Conservation (phyloP, 2,888 invertebrate genomes). For the Sminthurinus aureus region DNA sequence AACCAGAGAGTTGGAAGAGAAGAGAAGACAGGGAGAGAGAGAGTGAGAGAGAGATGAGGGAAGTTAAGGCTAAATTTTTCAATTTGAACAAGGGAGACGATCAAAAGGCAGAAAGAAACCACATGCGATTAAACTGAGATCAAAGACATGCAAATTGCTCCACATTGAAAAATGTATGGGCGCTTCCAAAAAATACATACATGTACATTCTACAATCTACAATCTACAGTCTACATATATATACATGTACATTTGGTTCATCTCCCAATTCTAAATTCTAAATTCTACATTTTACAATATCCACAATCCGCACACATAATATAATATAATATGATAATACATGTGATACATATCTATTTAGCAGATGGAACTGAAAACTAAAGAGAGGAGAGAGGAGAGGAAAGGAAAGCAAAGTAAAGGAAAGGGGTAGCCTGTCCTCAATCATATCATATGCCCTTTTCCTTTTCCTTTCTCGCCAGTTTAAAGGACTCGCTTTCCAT, state of each 20-base stretch:
- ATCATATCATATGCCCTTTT: too few species aligned
- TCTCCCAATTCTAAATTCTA: too few species aligned
- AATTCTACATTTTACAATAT: not conserved
- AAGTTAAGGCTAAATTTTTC: constrained; percentile 25
- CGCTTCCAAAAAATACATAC: not conserved
- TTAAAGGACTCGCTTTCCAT: constrained; percentile 21
- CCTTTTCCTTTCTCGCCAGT: constrained; percentile 9
- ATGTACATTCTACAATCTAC: too few species aligned
- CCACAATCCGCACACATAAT: too few species aligned
- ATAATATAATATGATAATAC: too few species aligned
- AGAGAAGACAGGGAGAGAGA: not conserved
- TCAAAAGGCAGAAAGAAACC: constrained; percentile 54
- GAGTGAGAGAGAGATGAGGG: not conserved
- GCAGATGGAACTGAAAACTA: not conserved
- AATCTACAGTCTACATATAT: too few species aligned
- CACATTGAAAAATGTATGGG: constrained; percentile 45
- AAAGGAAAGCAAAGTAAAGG: not conserved
- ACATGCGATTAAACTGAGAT: constrained; percentile 59
- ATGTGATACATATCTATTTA: not conserved
- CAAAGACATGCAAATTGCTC: constrained; percentile 59
- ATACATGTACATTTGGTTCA: too few species aligned
- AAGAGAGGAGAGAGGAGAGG: not conserved
- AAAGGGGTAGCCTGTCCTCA: not conserved
- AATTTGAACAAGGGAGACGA: constrained; percentile 46
- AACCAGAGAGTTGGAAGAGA: constrained; percentile 22